phyloP scores from a whole-genome alignment of 2,888 invertebrate genomes.

The Sinhomidia bicolor region DNA sequence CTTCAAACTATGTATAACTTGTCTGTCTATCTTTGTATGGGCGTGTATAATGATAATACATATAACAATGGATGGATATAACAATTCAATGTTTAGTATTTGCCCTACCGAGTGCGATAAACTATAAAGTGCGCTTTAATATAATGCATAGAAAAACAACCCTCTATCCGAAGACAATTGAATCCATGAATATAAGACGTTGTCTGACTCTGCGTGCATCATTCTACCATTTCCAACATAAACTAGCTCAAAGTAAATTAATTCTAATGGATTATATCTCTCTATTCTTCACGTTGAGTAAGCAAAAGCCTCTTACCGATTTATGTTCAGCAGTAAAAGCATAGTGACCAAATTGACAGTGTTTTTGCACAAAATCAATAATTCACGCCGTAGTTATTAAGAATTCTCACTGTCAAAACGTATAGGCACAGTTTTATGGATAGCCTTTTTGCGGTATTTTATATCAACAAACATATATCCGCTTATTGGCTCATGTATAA shows the following conservation, averaged over 20 bases:
- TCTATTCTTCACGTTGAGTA: neutral
- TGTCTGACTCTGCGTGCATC: constrained; percentile 50
- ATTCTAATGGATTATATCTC: neutral
- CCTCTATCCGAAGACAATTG: constrained; percentile 56
- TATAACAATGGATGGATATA: no score
- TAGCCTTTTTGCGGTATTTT: no score
- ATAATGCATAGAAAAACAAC: neutral
- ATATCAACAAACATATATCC: no score
- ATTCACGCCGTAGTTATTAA: constrained; percentile 52
- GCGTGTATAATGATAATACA: no score
- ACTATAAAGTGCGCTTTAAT: no score
- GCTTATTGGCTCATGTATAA: no score
- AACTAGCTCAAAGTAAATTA: constrained; percentile 8
- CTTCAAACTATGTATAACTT: no score
- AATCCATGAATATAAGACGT: constrained; percentile 49
- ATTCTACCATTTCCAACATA: neutral
- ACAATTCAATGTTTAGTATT: no score
- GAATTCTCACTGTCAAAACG: constrained; percentile 46
- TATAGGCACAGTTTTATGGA: neutral
- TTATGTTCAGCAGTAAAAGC: constrained; percentile 65
- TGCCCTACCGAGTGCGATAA: no score
- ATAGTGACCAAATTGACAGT: constrained; percentile 53
- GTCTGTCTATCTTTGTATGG: no score
- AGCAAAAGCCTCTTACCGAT: constrained; percentile 54
- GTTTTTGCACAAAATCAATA: constrained; percentile 55